Evolutionary conservation across 2,888 invertebrate genomes (phyloP).

Genomic region (Oligia strigilis): DNA sequence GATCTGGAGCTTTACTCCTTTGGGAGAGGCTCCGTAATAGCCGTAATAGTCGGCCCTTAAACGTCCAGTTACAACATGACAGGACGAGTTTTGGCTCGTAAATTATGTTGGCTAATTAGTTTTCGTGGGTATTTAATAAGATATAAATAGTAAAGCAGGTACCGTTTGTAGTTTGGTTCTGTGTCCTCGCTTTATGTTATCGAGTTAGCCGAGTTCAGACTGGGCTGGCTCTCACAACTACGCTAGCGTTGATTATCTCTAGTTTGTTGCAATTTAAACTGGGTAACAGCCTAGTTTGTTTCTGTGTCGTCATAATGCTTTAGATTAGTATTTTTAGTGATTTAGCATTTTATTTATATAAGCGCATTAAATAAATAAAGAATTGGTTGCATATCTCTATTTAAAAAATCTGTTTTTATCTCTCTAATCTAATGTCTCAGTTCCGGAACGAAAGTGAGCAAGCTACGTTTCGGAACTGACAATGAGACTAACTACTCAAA

Average conservation of each 20-base stretch:
- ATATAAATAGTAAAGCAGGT: conserved; percentile 61
- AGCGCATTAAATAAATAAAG: too few relatives aligned
- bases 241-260: neutral
- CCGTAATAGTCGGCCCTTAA: conserved; percentile 65
- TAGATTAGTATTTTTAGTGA: neutral
- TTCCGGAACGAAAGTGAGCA: too few relatives aligned
- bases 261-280: conserved; percentile 8
- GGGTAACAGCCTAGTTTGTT: neutral
- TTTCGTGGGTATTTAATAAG: conserved; percentile 64
- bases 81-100: conserved; percentile 60
- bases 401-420: neutral
- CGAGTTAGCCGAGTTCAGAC: conserved; percentile 29
- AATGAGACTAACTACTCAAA: too few relatives aligned
- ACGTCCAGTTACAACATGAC: conserved; percentile 63
- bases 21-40: conserved; percentile 64
- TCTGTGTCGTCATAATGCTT: neutral
- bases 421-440: too few relatives aligned
- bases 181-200: conserved; percentile 29
- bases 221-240: neutral
- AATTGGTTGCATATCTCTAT: too few relatives aligned
- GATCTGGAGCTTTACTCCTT: conserved; percentile 68
- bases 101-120: conserved; percentile 68
- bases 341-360: neutral
- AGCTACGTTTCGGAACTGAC: too few relatives aligned
- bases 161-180: conserved; percentile 21